Percentiles rank a stretch among this genome's conserved stretches.
These are phyloP conservation scores for Lagenorhynchus albirostris DNA, from an alignment of 2,113 vertebrate genomes.

Conservation along the genomic window DNA sequence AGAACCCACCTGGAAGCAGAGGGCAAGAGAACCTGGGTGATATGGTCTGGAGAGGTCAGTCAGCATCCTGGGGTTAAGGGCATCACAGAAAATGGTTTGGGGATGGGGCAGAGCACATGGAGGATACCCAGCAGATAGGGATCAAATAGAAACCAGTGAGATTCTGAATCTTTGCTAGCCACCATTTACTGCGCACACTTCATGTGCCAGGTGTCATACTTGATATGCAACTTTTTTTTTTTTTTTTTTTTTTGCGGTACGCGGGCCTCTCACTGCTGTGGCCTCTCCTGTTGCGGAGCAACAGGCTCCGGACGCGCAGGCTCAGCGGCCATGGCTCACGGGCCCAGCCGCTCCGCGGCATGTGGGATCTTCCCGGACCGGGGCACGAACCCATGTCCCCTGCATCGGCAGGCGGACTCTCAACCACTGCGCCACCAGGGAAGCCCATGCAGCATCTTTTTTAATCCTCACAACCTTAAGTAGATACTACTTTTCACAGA, in stretches of 20 bases:
- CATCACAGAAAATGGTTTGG: neutral
- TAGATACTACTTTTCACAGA: neutral
- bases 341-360: too few relatives aligned
- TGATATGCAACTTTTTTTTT: neutral
- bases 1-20: neutral
- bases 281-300: too few relatives aligned
- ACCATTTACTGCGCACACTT: fast-evolving
- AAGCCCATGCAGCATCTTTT: neutral
- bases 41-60: neutral
- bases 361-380: too few relatives aligned
- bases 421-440: too few relatives aligned
- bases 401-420: too few relatives aligned
- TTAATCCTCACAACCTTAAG: neutral
- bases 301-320: too few relatives aligned
- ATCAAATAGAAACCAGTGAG: neutral
- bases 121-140: neutral
- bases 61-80: neutral
- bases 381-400: too few relatives aligned
- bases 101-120: neutral
- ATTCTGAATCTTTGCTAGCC: neutral
- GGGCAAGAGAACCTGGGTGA: neutral
- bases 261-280: too few relatives aligned
- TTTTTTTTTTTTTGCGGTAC: too few relatives aligned
- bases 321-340: too few relatives aligned
- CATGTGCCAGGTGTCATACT: neutral